Percentiles rank a stretch among this genome's conserved stretches.
phyloP scores from a whole-genome alignment of 2,888 invertebrate species.

The Himalopsyche japonica region DNA sequence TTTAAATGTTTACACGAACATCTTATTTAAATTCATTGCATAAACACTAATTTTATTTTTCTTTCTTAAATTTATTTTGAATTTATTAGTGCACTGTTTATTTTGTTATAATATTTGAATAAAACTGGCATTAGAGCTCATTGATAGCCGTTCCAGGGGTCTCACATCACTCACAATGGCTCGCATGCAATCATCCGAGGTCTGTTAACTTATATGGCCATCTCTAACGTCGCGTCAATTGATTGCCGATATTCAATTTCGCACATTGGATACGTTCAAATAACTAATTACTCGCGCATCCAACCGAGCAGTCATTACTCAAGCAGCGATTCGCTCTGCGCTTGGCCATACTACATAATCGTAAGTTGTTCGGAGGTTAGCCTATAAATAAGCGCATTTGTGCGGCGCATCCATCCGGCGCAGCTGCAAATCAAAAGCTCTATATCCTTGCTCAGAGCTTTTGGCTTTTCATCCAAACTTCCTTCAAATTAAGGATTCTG shows the following conservation, averaged over 20 bases:
- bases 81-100: too few relatives aligned
- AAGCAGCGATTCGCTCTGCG: slow-evolving; percentile 24
- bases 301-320: slow-evolving; percentile 39
- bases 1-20: too few relatives aligned
- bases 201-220: slow-evolving; percentile 3
- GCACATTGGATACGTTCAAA: slow-evolving; percentile 40
- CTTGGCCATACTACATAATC: slow-evolving; percentile 5
- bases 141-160: not conserved
- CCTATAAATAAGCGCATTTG: slow-evolving; percentile 19
- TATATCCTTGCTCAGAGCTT: not conserved
- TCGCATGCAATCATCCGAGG: not conserved
- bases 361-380: slow-evolving; percentile 16
- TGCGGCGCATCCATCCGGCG: slow-evolving; percentile 2
- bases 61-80: too few relatives aligned
- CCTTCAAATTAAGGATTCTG: too few relatives aligned
- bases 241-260: slow-evolving; percentile 40
- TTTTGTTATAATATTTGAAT: too few relatives aligned
- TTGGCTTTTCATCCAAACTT: not conserved
- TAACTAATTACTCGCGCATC: slow-evolving; percentile 40
- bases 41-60: too few relatives aligned
- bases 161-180: not conserved
- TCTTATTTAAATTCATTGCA: too few relatives aligned
- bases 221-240: slow-evolving; percentile 28
- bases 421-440: not conserved
- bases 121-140: not conserved